Conservation (phyloP, 2,797 vertebrate genomes). For the Rhinatrema bivittatum region DNA sequence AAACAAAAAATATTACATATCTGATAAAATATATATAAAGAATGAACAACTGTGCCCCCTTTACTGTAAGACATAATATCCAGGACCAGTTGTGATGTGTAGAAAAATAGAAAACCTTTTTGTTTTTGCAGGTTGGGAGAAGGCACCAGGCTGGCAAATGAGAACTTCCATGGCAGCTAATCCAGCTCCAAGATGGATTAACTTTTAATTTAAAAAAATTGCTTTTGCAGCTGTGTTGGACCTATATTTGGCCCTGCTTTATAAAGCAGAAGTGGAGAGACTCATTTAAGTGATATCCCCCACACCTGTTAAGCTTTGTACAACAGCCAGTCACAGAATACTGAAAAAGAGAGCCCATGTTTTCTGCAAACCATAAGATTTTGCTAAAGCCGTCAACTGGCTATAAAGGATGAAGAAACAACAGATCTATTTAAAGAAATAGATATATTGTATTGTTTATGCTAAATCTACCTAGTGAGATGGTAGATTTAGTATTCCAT, state of each 20-base stretch:
- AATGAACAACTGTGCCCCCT: too few species aligned
- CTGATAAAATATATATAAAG: too few species aligned
- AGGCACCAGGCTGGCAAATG: background rate
- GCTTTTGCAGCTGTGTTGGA: background rate
- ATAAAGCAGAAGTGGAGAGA: background rate
- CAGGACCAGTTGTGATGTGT: too few species aligned
- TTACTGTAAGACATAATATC: too few species aligned
- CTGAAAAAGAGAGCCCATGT: background rate
- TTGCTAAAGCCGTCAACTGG: background rate
- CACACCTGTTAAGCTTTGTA: background rate
- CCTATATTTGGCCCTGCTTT: background rate
- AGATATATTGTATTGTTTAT: too few species aligned
- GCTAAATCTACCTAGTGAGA: too few species aligned
- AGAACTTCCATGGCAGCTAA: background rate
- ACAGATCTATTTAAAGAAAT: too few species aligned
- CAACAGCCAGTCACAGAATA: background rate
- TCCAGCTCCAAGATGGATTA: background rate
- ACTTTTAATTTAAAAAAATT: background rate
- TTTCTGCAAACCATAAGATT: background rate
- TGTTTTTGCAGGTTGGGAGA: background rate
- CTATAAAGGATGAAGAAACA: fast-evolving
- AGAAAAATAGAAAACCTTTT: background rate
- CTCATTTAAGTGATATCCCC: background rate
- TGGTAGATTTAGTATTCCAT: too few species aligned
- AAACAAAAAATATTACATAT: too few species aligned